A percentile compares a stretch with the other conserved stretches of the same genome.
Evolutionary conservation across 35 echinoderm and acorn worm species (phyloP).

Genomic region (Acanthaster planci): DNA sequence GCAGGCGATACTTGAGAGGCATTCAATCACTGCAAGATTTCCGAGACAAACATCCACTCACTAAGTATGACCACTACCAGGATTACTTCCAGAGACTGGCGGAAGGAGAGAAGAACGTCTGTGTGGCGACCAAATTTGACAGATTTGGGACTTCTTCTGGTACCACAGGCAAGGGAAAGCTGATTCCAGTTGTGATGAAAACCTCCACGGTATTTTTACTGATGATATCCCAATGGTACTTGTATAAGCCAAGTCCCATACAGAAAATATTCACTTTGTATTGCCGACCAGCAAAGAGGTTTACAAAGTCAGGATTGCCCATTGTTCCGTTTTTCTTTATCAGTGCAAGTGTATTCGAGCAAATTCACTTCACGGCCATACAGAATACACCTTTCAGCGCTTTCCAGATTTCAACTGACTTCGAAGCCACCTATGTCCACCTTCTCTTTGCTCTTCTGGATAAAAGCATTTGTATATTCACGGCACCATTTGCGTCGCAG

Average conservation of each 20-base stretch:
- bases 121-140: conserved; percentile 20
- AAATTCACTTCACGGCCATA: not conserved
- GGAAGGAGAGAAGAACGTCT: conserved; percentile 62
- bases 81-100: conserved; percentile 46
- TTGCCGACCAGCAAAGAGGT: not conserved
- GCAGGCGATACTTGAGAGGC: conserved; percentile 19
- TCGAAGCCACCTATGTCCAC: conserved; percentile 68
- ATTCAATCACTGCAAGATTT: conserved; percentile 52
- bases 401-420: conserved; percentile 35
- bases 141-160: conserved; percentile 51
- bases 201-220: no score
- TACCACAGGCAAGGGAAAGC: conserved; percentile 59
- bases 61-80: conserved; percentile 61
- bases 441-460: conserved; percentile 72
- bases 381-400: conserved; percentile 23
- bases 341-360: not conserved
- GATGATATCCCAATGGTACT: no score
- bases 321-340: not conserved
- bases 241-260: not conserved
- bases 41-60: conserved; percentile 54
- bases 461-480: conserved; percentile 10
- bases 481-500: conserved; percentile 40
- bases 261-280: not conserved
- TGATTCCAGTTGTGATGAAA: no score
- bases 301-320: not conserved